A percentile compares a stretch with the other conserved stretches of the same genome.
phyloP scores from a whole-genome alignment of 2,113 vertebrate species.

The Eonycteris spelaea region DNA sequence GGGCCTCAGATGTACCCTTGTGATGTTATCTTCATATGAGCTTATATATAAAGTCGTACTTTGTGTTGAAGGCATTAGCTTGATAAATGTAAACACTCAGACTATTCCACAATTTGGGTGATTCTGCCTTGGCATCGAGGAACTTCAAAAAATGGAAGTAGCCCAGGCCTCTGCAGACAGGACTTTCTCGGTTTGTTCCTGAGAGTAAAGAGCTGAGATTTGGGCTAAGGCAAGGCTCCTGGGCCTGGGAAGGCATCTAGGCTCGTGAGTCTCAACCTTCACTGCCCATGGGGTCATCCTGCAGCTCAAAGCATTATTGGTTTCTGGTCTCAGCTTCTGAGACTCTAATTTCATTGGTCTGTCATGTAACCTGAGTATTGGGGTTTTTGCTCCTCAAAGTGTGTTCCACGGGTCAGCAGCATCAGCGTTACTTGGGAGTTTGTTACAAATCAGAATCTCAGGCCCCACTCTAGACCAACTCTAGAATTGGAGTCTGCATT shows the following conservation, averaged over 20 bases:
- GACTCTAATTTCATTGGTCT: background rate
- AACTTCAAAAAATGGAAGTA: background rate
- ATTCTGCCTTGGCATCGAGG: background rate
- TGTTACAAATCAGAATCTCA: background rate
- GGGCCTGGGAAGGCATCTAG: background rate
- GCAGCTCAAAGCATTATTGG: background rate
- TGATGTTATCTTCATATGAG: background rate
- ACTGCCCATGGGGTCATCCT: background rate
- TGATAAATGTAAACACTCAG: background rate
- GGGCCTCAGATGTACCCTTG: background rate
- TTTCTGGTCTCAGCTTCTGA: background rate
- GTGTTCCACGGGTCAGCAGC: background rate
- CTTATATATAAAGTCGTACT: background rate
- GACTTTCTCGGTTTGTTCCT: background rate
- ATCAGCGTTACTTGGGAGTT: background rate
- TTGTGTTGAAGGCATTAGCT: background rate
- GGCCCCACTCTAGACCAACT: background rate
- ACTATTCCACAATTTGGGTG: background rate
- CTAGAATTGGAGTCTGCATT: background rate
- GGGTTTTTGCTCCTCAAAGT: background rate
- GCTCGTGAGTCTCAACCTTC: background rate
- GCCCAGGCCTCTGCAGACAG: background rate
- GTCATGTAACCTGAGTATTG: background rate
- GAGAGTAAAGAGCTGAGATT: background rate
- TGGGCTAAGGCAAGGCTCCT: background rate